phyloP scores from a whole-genome alignment of 2,797 vertebrate species.

The Triplophysa yarkandensis region DNA sequence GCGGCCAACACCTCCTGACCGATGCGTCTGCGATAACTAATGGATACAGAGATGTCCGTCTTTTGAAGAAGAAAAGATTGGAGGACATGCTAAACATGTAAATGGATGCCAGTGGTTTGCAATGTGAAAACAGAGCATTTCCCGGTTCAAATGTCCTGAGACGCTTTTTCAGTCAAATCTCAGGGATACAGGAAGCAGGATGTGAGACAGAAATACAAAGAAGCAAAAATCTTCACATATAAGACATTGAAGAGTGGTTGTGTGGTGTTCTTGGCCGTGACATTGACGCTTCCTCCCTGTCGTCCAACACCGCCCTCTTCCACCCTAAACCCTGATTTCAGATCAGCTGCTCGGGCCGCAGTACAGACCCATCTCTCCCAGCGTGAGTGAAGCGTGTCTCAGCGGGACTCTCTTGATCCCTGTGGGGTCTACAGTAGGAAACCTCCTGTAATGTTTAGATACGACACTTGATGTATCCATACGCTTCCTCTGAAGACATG shows the following conservation, averaged over 20 bases:
- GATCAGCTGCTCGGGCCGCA: conserved; percentile 17
- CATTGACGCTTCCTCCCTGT: conserved; percentile 18
- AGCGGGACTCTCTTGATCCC: conserved; percentile 55
- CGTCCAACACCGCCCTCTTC: not conserved
- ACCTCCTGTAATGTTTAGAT: conserved; percentile 49
- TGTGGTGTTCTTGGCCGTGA: conserved; percentile 29
- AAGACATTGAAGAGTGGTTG: not conserved
- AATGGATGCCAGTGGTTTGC: not conserved
- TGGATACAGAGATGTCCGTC: conserved; percentile 28
- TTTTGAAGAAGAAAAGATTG: not conserved
- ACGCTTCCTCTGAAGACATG: conserved; percentile 49
- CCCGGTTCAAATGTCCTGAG: not conserved
- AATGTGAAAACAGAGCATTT: not conserved
- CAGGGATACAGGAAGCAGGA: not conserved
- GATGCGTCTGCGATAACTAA: conserved; percentile 47
- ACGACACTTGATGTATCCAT: conserved; percentile 45
- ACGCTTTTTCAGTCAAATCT: not conserved
- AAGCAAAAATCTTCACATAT: not conserved
- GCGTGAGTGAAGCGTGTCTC: conserved; percentile 24
- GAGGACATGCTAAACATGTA: not conserved
- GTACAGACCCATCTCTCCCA: conserved; percentile 14
- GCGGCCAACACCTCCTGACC: conserved; percentile 68
- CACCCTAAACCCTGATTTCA: not conserved
- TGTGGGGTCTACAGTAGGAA: conserved; percentile 58
- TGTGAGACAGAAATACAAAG: not conserved